Evolutionary conservation across 2,797 vertebrate genomes (phyloP), one percentile per base, ranked within the genome.

Genomic region (Hafferia zeledoni): DNA sequence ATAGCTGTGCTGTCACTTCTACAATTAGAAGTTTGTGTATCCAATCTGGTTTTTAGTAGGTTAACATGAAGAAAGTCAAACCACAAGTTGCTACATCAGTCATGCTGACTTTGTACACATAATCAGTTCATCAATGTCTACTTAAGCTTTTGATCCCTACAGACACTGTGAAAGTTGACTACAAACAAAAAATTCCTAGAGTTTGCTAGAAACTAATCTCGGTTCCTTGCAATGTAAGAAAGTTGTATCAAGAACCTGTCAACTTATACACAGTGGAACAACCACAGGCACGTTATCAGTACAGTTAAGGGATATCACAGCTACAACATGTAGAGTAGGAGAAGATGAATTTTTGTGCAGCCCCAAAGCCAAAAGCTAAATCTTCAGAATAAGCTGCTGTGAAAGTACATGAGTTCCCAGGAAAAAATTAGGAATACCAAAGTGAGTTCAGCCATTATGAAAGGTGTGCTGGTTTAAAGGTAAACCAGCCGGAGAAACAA

Each of bases 91-190:
- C n/a, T 49, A 61, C 16, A 77, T 77, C 60, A 79, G 31, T 89
- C 74, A 77, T 28, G 13, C 33, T 74, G 67, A 70, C 52, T 92
- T 87, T 33, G 28, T 82, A 61, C 30, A 68, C 60, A 13, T 60
- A 85, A 83, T 78, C 78, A 83, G 64, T 91, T 92, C 89, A 94
- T 87, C 91, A 87, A 7, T 47, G 37, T 65, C 85, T 76, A 25
- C 76, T 71, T 86, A 89, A 89, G 86, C 41, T 90, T 90, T 90
- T 96, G 75, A 90, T 87, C 68, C 27, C 41, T 59, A 11, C 61
- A 77, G 81, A 80, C 44, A 46, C 13, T 24, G 35, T 59, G 41
- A 56, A 96, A 93, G 60, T 49, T 89, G 18, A 60, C 46, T 84
- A 43, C 23, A 91, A 81, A 67, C 55, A 77, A 90, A 87, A 85